These are phyloP conservation scores for Himalopsyche kuldschensis DNA, from an alignment of 2,888 invertebrate species.

Conservation along the genomic window DNA sequence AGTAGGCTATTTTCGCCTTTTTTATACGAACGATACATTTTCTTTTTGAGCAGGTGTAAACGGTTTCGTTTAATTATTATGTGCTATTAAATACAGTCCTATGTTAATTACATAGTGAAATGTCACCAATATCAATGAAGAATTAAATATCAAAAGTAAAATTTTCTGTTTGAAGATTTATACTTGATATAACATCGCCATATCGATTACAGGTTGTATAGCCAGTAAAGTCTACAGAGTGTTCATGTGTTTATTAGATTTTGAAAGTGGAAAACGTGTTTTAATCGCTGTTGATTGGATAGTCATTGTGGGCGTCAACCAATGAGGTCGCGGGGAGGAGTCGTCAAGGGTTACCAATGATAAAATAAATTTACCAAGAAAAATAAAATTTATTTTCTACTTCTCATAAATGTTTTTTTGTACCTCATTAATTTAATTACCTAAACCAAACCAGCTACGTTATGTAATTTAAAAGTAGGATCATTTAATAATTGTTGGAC, in stretches of 20 bases:
- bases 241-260: slow-evolving; percentile 16
- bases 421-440: no score
- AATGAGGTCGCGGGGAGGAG: slow-evolving; percentile 24
- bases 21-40: no score
- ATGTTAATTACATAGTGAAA: no score
- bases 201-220: background rate
- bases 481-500: no score
- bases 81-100: no score
- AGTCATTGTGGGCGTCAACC: slow-evolving; percentile 2
- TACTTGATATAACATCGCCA: background rate
- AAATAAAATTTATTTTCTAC: background rate
- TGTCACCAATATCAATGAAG: background rate
- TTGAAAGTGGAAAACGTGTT: slow-evolving; percentile 24
- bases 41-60: no score
- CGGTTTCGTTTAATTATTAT: no score
- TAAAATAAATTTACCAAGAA: slow-evolving; percentile 8
- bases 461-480: no score
- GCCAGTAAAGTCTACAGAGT: background rate
- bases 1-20: no score
- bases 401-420: no score
- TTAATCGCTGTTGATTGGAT: slow-evolving; percentile 29
- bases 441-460: no score
- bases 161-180: background rate
- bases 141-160: background rate
- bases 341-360: slow-evolving; percentile 12